Evolutionary conservation across 1,140 invertebrate genomes (phyloP).

Genomic region (Caenorhabditis briggsae): DNA sequence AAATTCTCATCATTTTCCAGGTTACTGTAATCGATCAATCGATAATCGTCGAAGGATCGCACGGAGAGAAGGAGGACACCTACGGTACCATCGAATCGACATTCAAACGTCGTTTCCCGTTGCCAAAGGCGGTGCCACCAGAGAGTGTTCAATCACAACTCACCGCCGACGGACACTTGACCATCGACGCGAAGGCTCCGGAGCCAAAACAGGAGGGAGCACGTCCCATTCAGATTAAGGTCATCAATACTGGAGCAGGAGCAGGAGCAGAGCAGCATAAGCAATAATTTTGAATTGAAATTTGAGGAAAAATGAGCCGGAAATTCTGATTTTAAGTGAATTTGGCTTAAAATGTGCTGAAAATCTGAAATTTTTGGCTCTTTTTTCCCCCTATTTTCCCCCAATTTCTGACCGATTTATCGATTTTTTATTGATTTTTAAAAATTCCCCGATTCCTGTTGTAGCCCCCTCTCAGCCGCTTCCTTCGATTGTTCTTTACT

Average conservation of each 20-base stretch:
- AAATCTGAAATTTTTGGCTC: neutral
- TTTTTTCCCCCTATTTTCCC: neutral
- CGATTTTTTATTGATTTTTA: too few species aligned
- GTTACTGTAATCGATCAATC: slow-evolving; percentile 64
- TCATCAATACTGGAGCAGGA: slow-evolving; percentile 9
- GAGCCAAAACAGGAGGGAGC: slow-evolving; percentile 61
- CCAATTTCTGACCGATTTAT: too few species aligned
- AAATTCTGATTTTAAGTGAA: neutral
- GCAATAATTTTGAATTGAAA: slow-evolving; percentile 6
- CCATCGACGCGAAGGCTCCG: slow-evolving; percentile 65
- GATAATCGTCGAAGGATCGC: slow-evolving; percentile 66
- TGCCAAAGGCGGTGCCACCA: slow-evolving; percentile 62
- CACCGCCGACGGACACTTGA: slow-evolving; percentile 63
- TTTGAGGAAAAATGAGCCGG: neutral
- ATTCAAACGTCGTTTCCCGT: slow-evolving; percentile 65
- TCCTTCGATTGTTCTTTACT: too few species aligned
- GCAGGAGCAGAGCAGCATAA: neutral
- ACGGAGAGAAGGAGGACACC: slow-evolving; percentile 67
- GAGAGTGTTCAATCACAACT: slow-evolving; percentile 65
- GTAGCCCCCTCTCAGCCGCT: too few species aligned
- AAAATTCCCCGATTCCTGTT: too few species aligned
- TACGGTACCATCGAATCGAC: slow-evolving; percentile 60
- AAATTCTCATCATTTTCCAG: slow-evolving; percentile 19
- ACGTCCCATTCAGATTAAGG: slow-evolving; percentile 46
- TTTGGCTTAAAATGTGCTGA: neutral